Conservation (phyloP, 2,797 vertebrate genomes). For the Malurus leucopterus region DNA sequence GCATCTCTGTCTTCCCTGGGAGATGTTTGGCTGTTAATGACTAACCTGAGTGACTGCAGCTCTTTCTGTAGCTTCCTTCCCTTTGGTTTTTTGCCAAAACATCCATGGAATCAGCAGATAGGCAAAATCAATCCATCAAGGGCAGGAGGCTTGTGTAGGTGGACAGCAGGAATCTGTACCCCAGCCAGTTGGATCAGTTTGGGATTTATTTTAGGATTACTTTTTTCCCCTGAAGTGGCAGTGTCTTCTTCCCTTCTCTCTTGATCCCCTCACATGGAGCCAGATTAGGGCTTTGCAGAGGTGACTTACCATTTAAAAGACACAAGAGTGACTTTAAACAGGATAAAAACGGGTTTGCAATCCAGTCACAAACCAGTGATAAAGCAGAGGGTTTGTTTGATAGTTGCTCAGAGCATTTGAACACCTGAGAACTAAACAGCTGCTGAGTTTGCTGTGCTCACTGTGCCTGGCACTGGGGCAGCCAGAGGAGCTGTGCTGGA, state of each 20-base stretch:
- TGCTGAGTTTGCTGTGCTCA: background rate
- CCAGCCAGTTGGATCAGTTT: background rate
- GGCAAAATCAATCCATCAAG: constrained; percentile 11
- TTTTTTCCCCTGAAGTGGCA: background rate
- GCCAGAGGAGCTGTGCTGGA: background rate
- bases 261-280: background rate
- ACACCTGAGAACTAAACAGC: background rate
- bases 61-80: constrained; percentile 4
- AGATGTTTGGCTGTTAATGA: constrained; percentile 47
- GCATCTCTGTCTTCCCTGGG: background rate
- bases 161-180: constrained; percentile 6
- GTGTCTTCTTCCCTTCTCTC: background rate
- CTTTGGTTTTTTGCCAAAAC: background rate
- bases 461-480: background rate
- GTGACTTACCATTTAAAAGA: background rate
- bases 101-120: background rate
- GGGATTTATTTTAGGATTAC: background rate
- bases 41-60: constrained; percentile 21
- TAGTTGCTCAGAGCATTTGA: background rate
- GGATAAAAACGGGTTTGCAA: background rate
- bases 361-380: background rate
- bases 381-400: background rate
- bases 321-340: background rate
- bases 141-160: constrained; percentile 11
- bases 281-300: background rate